Evolutionary conservation across 2,113 vertebrate species (phyloP).

Genomic region (Chaetops frenatus): DNA sequence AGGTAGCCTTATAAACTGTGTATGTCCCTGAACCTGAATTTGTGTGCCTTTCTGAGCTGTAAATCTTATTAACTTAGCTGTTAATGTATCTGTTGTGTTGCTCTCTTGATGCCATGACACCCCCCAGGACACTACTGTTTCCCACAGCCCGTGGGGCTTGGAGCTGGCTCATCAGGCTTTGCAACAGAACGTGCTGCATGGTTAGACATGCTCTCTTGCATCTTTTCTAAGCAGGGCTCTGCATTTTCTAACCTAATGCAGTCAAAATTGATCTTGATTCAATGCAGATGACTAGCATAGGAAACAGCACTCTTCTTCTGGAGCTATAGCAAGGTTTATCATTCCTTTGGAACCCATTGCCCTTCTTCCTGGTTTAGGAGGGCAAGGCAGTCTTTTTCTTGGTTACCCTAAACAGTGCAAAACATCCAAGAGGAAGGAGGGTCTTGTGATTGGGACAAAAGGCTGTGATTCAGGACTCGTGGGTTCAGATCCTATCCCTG

Average conservation of each 20-base stretch:
- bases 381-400: neutral
- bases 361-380: neutral
- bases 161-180: neutral
- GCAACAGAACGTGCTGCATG: neutral
- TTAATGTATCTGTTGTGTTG: accelerated
- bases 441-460: neutral
- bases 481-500: neutral
- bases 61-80: neutral
- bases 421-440: neutral
- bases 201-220: neutral
- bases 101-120: accelerated
- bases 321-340: neutral
- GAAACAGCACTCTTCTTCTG: neutral
- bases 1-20: neutral
- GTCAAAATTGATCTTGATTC: neutral
- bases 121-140: neutral
- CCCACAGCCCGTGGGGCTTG: neutral
- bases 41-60: neutral
- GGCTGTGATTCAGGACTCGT: neutral
- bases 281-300: neutral
- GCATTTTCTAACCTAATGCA: neutral
- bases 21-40: neutral
- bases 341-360: neutral
- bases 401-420: neutral
- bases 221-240: neutral